Percentiles rank a stretch among this genome's conserved stretches.
phyloP scores from a whole-genome alignment of 2,888 invertebrate genomes.

The Syrista parreyssii region DNA sequence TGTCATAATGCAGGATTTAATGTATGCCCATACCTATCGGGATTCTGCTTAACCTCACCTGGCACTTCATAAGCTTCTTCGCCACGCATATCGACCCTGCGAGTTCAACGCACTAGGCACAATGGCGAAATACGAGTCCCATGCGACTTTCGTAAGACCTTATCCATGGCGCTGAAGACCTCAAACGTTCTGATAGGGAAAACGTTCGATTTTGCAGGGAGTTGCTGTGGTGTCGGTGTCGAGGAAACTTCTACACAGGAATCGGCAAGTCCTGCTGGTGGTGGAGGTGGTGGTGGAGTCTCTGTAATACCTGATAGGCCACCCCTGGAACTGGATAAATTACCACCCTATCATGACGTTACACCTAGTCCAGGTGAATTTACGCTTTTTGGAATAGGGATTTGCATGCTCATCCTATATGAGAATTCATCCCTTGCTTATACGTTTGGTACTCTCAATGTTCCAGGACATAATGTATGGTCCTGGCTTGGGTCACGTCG shows the following conservation, averaged over 20 bases:
- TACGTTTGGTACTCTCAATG: background rate
- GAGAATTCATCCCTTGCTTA: background rate
- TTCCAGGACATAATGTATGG: slow-evolving; percentile 63
- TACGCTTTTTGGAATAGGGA: background rate
- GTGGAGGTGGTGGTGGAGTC: slow-evolving; percentile 57
- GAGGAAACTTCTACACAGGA: slow-evolving; percentile 57
- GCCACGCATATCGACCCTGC: slow-evolving; percentile 10
- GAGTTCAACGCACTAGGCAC: background rate
- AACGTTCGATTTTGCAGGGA: slow-evolving; percentile 48
- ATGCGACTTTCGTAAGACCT: background rate
- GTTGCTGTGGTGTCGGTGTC: slow-evolving; percentile 60
- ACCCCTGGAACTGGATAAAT: slow-evolving; percentile 63
- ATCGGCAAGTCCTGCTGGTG: slow-evolving; percentile 44
- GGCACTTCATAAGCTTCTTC: slow-evolving; percentile 47
- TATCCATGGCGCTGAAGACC: background rate
- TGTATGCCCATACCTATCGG: slow-evolving; percentile 31
- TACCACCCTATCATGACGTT: slow-evolving; percentile 64
- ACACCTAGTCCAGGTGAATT: slow-evolving; percentile 62
- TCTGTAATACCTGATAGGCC: slow-evolving; percentile 64
- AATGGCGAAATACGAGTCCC: background rate
- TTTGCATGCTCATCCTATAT: slow-evolving; percentile 1
- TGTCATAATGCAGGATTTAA: slow-evolving; percentile 41
- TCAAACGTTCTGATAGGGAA: background rate
- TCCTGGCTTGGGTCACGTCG: slow-evolving; percentile 63
- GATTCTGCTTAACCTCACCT: slow-evolving; percentile 43